These are phyloP conservation scores for Aeoliscus strigatus DNA, from an alignment of 2,797 vertebrate genomes.

Conservation along the genomic window DNA sequence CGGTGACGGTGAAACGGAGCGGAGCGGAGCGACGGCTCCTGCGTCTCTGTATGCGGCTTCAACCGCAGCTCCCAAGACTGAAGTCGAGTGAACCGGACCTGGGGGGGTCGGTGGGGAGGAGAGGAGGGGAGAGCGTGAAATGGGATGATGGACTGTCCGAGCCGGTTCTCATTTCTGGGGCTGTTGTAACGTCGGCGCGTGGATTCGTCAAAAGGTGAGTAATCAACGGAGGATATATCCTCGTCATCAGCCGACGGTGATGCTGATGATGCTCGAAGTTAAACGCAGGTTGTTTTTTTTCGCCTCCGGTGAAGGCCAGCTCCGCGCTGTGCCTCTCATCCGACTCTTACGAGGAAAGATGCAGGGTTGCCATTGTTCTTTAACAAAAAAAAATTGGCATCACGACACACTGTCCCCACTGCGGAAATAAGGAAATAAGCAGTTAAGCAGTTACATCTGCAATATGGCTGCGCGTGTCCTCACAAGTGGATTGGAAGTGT, in stretches of 20 bases:
- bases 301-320: conserved; percentile 63
- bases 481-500: conserved; percentile 31
- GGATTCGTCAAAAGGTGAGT: conserved; percentile 65
- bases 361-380: conserved; percentile 31
- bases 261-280: conserved; percentile 57
- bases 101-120: no score
- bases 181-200: conserved; percentile 46
- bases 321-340: conserved; percentile 11
- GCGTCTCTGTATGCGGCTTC: conserved; percentile 46
- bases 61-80: conserved; percentile 59
- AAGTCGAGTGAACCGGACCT: conserved; percentile 55
- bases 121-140: conserved; percentile 38
- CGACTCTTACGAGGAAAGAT: conserved; percentile 21
- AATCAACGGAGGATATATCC: conserved; percentile 46
- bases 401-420: conserved; percentile 49
- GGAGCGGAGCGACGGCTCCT: conserved; percentile 54
- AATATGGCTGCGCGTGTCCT: conserved; percentile 58
- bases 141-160: conserved; percentile 48
- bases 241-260: conserved; percentile 43
- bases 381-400: conserved; percentile 24
- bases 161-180: conserved; percentile 31
- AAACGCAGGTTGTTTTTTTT: conserved; percentile 74
- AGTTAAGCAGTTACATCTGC: conserved; percentile 49
- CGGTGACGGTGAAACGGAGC: conserved; percentile 62
- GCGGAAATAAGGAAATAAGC: conserved; percentile 55